A percentile compares a stretch with the other conserved stretches of the same genome.
These are phyloP conservation scores for Branchipolynoe longqiensis DNA, from an alignment of 2,888 invertebrate genomes.

Conservation along the genomic window DNA sequence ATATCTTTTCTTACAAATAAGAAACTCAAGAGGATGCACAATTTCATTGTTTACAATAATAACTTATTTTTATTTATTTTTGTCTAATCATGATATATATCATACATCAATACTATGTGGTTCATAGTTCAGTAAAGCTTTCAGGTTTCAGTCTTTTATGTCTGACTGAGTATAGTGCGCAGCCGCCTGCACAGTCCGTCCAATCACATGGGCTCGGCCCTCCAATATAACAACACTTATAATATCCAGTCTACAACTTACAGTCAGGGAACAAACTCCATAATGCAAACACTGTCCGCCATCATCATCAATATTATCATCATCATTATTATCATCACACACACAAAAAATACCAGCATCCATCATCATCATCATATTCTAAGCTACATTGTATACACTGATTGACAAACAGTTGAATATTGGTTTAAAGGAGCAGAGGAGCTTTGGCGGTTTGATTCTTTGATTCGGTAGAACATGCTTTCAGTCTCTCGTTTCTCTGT, in stretches of 20 bases:
- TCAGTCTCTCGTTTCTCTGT: no score
- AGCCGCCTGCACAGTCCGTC: slow-evolving; percentile 29
- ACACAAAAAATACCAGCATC: slow-evolving; percentile 28
- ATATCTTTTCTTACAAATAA: slow-evolving; percentile 29
- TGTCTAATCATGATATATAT: slow-evolving; percentile 49
- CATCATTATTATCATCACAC: slow-evolving; percentile 13
- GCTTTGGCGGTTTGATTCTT: slow-evolving; percentile 39
- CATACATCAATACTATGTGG: slow-evolving; percentile 57
- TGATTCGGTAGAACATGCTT: no score
- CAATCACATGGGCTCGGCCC: slow-evolving; percentile 51
- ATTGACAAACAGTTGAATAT: slow-evolving; percentile 25
- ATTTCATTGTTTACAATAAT: slow-evolving; percentile 53
- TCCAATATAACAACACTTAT: slow-evolving; percentile 41
- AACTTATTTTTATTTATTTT: slow-evolving; percentile 51
- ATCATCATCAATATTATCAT: background rate
- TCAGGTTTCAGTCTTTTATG: slow-evolving; percentile 42
- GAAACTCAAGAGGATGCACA: slow-evolving; percentile 29
- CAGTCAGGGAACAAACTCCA: slow-evolving; percentile 38
- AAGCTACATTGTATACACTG: slow-evolving; percentile 30
- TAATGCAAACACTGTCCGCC: slow-evolving; percentile 40
- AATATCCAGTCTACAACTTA: slow-evolving; percentile 48
- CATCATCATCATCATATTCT: slow-evolving; percentile 7
- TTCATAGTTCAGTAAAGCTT: slow-evolving; percentile 54
- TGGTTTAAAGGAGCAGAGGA: background rate
- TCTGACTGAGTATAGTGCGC: slow-evolving; percentile 10